These are phyloP conservation scores for Heptranchias perlo DNA, from an alignment of 2,113 vertebrate genomes.

Conservation along the genomic window DNA sequence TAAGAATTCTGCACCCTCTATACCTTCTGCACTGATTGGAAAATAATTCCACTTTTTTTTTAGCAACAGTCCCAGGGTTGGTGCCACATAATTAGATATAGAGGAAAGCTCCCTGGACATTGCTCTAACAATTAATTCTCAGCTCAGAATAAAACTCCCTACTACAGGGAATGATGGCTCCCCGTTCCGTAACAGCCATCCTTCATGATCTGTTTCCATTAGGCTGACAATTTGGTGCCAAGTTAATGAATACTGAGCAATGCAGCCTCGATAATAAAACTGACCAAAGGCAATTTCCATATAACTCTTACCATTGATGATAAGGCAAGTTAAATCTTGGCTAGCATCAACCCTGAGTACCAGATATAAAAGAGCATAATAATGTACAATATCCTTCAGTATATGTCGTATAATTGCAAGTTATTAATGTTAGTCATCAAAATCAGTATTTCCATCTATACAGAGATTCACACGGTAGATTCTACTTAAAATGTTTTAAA, in stretches of 20 bases:
- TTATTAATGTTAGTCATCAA: not conserved
- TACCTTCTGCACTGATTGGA: too few relatives aligned
- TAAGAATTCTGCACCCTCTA: too few relatives aligned
- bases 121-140: not conserved
- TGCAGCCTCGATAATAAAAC: not conserved
- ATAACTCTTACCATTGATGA: not conserved
- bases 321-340: not conserved
- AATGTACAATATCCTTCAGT: not conserved
- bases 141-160: not conserved
- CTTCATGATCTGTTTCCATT: too few relatives aligned
- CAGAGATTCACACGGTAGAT: not conserved
- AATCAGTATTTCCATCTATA: not conserved
- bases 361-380: not conserved
- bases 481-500: not conserved
- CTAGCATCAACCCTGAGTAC: not conserved
- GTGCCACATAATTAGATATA: not conserved
- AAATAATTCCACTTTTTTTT: not conserved
- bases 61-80: not conserved
- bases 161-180: not conserved
- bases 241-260: not conserved
- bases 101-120: not conserved
- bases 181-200: not conserved
- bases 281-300: not conserved
- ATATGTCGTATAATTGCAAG: not conserved
- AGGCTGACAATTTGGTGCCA: not conserved